Conservation (phyloP, 2,888 invertebrate genomes). For the Andrena dorsata region DNA sequence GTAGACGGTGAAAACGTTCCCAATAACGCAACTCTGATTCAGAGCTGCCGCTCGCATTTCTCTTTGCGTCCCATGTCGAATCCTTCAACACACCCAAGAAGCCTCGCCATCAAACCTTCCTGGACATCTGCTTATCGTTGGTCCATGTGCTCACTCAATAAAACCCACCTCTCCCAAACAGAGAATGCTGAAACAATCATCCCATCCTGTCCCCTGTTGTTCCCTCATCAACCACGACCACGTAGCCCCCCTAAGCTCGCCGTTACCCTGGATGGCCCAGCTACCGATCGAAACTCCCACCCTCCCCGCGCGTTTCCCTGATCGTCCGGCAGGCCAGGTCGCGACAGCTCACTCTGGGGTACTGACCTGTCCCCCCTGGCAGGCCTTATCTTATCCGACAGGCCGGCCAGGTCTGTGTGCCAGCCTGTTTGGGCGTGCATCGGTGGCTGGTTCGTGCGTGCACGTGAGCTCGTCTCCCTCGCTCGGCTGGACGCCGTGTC, state of each 20-base stretch:
- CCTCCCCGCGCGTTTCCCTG: neutral
- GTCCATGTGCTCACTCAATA: too few species aligned
- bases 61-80: too few species aligned
- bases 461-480: conserved; percentile 58
- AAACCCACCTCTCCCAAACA: too few species aligned
- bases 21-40: too few species aligned
- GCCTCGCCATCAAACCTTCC: too few species aligned
- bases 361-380: conserved; percentile 4
- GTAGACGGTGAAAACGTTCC: too few species aligned
- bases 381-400: conserved; percentile 44
- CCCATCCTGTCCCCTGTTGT: neutral
- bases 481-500: conserved; percentile 68
- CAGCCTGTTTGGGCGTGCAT: conserved; percentile 17
- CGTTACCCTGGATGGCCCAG: neutral
- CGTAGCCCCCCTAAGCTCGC: neutral
- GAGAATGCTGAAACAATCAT: too few species aligned
- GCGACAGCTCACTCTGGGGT: conserved; percentile 18
- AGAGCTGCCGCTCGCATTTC: too few species aligned
- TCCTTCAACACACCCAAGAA: too few species aligned
- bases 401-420: conserved; percentile 1
- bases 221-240: neutral
- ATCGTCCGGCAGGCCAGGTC: neutral
- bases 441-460: conserved; percentile 51
- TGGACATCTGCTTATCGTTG: too few species aligned
- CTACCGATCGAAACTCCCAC: neutral